Evolutionary conservation across 2,113 vertebrate genomes (phyloP).

Genomic region (Orientallactaga bullata): DNA sequence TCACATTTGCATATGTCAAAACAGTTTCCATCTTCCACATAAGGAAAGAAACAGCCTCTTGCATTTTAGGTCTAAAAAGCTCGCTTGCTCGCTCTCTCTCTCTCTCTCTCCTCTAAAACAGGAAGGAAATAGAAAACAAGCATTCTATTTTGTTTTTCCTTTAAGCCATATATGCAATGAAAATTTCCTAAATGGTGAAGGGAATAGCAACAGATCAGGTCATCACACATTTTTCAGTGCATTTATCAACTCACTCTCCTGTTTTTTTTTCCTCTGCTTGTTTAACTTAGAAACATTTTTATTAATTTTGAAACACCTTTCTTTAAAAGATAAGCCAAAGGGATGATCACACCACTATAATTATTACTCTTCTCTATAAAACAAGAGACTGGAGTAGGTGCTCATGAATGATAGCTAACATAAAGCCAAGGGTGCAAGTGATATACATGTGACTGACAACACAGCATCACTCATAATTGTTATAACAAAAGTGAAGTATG

Average conservation of each 20-base stretch:
- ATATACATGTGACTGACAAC: background rate
- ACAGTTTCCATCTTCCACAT: slow-evolving; percentile 54
- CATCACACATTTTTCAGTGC: slow-evolving; percentile 74
- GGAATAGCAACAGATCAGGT: slow-evolving; percentile 67
- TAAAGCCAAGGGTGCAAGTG: background rate
- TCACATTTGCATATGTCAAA: slow-evolving; percentile 68
- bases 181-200: slow-evolving; percentile 26
- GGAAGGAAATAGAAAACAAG: slow-evolving; percentile 70
- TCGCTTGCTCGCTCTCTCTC: background rate
- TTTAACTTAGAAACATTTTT: slow-evolving; percentile 76
- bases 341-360: slow-evolving; percentile 64
- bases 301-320: slow-evolving; percentile 25
- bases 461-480: background rate
- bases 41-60: slow-evolving; percentile 71
- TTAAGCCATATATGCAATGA: background rate
- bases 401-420: slow-evolving; percentile 29
- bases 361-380: slow-evolving; percentile 64
- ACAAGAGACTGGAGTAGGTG: background rate
- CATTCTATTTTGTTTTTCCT: slow-evolving; percentile 43
- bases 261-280: slow-evolving; percentile 55
- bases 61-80: slow-evolving; percentile 44
- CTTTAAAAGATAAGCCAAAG: slow-evolving; percentile 74
- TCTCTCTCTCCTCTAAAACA: slow-evolving; percentile 57
- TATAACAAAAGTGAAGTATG: background rate
- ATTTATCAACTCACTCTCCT: slow-evolving; percentile 61